These are phyloP conservation scores for Coregonus sp. DNA, from an alignment of 2,797 vertebrate genomes.

Conservation along the genomic window DNA sequence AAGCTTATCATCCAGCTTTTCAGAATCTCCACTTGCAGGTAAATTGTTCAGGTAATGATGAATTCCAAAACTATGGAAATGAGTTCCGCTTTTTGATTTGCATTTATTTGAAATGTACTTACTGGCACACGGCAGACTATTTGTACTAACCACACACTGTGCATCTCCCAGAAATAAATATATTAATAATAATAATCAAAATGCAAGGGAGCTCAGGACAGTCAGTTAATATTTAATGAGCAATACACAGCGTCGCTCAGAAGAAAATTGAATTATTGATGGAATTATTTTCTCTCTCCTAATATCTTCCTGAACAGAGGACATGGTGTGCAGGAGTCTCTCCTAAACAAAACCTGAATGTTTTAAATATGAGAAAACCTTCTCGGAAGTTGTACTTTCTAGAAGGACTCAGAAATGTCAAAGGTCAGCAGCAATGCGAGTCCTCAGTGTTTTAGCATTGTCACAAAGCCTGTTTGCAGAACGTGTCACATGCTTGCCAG, in stretches of 20 bases:
- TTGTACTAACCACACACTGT: constrained; percentile 22
- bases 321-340: constrained; percentile 11
- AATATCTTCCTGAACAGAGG: constrained; percentile 55
- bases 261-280: constrained; percentile 64
- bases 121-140: constrained; percentile 39
- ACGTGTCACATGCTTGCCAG: constrained; percentile 22
- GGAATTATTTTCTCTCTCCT: constrained; percentile 56
- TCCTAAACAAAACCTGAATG: constrained; percentile 24
- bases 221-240: constrained; percentile 73
- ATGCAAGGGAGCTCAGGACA: constrained; percentile 54
- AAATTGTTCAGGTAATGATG: constrained; percentile 27
- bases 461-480: background rate
- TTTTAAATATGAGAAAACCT: constrained; percentile 39
- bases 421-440: constrained; percentile 37
- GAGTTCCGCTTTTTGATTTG: constrained; percentile 26
- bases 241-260: constrained; percentile 49
- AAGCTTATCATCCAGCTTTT: background rate
- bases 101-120: constrained; percentile 26
- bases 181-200: constrained; percentile 58
- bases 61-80: constrained; percentile 28
- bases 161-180: constrained; percentile 49
- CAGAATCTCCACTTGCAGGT: constrained; percentile 24
- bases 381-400: constrained; percentile 29
- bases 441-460: constrained; percentile 29
- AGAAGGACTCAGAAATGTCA: background rate